A percentile compares a stretch with the other conserved stretches of the same genome.
These are phyloP conservation scores for Spisula subtruncata DNA, from an alignment of 2,888 invertebrate species.

Conservation along the genomic window DNA sequence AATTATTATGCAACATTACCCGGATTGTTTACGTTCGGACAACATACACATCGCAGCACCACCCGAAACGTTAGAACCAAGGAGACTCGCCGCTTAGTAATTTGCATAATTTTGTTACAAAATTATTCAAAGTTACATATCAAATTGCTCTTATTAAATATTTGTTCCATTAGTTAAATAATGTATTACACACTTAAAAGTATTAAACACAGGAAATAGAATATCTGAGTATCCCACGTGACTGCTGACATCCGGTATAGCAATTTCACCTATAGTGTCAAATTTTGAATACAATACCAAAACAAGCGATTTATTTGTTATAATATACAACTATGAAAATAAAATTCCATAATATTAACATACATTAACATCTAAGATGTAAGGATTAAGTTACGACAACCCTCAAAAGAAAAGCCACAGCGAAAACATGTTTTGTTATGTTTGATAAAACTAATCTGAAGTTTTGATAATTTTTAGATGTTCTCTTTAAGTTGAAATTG, in stretches of 20 bases:
- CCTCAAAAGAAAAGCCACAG: too few species aligned
- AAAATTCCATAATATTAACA: conserved; percentile 12
- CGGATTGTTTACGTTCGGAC: background rate
- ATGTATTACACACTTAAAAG: background rate
- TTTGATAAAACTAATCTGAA: too few species aligned
- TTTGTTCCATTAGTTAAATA: conserved; percentile 1
- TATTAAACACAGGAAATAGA: background rate
- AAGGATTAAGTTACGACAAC: background rate
- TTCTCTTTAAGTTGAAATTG: too few species aligned
- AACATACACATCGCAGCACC: background rate
- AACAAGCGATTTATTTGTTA: background rate
- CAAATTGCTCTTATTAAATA: background rate
- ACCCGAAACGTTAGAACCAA: background rate
- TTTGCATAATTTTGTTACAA: conserved; percentile 7
- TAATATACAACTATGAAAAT: background rate
- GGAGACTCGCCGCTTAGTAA: background rate
- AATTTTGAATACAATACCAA: background rate
- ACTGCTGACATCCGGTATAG: background rate
- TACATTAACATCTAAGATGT: background rate
- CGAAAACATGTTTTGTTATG: too few species aligned
- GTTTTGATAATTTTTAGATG: too few species aligned
- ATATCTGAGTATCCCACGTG: background rate
- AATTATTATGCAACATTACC: background rate
- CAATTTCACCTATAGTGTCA: background rate
- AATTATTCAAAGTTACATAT: conserved; percentile 3